A percentile compares a stretch with the other conserved stretches of the same genome.
These are phyloP conservation scores for Lanistes nyassanus DNA, from an alignment of 1,140 invertebrate species.

Conservation along the genomic window DNA sequence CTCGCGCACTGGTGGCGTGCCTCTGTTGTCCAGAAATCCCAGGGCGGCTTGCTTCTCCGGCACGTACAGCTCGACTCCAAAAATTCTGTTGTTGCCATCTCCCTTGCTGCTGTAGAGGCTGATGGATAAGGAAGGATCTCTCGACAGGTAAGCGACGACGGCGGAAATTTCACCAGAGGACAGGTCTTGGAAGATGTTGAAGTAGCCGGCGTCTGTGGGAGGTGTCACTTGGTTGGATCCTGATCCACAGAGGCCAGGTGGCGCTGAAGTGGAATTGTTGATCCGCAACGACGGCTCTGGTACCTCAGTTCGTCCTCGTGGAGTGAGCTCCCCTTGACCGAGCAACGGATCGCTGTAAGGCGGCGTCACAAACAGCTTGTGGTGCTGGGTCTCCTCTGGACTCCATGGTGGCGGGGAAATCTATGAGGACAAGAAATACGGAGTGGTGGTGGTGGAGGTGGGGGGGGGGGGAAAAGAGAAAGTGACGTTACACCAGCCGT, in stretches of 20 bases:
- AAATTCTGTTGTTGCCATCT: constrained; percentile 11
- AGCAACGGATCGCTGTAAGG: no score
- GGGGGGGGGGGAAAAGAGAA: no score
- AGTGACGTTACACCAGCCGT: no score
- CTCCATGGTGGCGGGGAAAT: no score
- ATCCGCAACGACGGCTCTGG: not conserved
- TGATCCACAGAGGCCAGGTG: constrained; percentile 3
- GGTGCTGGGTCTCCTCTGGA: no score
- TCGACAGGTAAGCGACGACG: constrained; percentile 21
- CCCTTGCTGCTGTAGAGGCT: not conserved
- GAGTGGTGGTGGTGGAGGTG: no score
- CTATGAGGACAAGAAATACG: no score
- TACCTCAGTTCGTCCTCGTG: no score
- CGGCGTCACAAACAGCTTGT: no score
- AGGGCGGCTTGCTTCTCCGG: constrained; percentile 34
- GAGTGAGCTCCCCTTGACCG: no score
- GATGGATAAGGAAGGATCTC: constrained; percentile 9
- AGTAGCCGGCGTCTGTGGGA: constrained; percentile 7
- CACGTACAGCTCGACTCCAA: constrained; percentile 27
- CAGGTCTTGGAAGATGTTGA: constrained; percentile 32
- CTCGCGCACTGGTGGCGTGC: constrained; percentile 38
- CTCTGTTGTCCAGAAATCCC: constrained; percentile 31
- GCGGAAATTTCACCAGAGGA: constrained; percentile 21
- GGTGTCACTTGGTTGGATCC: not conserved
- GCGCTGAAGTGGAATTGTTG: not conserved